Percentiles rank a stretch among this genome's conserved stretches.
Evolutionary conservation across 37 sponge, comb jelly and placozoan genomes (phyloP).

Genomic region (Aphrocallistes beatrix): DNA sequence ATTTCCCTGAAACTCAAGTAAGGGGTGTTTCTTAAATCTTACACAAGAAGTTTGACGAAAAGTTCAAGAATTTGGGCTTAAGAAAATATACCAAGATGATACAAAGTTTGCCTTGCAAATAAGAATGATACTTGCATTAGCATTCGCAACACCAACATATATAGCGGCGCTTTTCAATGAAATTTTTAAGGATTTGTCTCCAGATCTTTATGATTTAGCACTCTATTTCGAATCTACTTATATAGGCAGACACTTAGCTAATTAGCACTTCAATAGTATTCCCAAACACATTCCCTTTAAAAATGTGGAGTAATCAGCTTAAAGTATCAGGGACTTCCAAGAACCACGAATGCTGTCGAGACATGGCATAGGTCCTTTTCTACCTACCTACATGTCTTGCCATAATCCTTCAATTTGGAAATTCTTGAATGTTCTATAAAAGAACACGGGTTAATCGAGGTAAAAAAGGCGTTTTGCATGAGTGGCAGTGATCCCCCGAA

Average conservation of each 20-base stretch:
- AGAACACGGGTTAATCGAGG: not conserved
- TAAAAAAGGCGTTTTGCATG: not conserved
- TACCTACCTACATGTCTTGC: not conserved
- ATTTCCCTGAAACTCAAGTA: not conserved
- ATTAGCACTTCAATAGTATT: not conserved
- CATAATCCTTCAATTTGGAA: not conserved
- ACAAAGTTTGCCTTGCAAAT: not conserved
- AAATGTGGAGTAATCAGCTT: not conserved
- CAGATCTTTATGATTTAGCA: not conserved
- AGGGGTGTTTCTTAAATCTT: not conserved
- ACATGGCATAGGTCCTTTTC: not conserved
- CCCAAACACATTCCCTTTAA: not conserved
- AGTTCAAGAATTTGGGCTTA: not conserved
- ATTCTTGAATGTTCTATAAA: not conserved
- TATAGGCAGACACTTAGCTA: not conserved
- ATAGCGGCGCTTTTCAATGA: not conserved
- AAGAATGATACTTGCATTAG: not conserved
- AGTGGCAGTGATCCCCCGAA: not conserved
- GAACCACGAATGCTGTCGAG: not conserved
- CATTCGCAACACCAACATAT: conserved; percentile 12
- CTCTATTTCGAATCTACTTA: conserved; percentile 11
- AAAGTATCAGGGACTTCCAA: not conserved
- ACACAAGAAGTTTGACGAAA: not conserved
- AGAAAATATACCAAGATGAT: not conserved
- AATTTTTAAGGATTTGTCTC: not conserved